phyloP scores from a whole-genome alignment of 2,888 invertebrate species.

The Aleiodes leptofemur region DNA sequence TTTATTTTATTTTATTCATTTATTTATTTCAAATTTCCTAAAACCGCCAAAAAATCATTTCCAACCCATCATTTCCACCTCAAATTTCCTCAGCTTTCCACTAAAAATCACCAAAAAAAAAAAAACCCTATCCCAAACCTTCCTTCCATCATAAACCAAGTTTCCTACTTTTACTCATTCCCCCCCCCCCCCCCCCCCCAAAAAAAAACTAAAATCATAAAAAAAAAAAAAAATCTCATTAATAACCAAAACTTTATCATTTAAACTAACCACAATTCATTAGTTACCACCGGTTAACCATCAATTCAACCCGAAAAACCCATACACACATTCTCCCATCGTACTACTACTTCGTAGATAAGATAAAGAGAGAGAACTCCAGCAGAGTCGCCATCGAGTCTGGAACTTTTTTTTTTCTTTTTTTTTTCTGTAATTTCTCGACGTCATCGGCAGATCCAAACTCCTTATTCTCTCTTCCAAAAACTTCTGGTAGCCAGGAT shows the following conservation, averaged over 20 bases:
- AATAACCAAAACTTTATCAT: conserved; percentile 36
- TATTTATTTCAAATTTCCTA: too few relatives aligned
- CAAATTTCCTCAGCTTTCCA: too few relatives aligned
- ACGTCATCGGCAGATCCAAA: conserved; percentile 72
- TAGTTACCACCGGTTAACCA: conserved; percentile 31
- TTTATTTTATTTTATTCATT: too few relatives aligned
- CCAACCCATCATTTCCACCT: too few relatives aligned
- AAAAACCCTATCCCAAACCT: too few relatives aligned
- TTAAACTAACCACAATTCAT: conserved; percentile 44
- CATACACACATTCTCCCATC: background rate
- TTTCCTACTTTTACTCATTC: too few relatives aligned
- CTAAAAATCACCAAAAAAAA: too few relatives aligned
- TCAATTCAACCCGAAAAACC: conserved; percentile 25
- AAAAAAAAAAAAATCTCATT: conserved; percentile 33
- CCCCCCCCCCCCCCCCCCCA: too few relatives aligned
- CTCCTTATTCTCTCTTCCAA: conserved; percentile 54
- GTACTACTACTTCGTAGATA: background rate
- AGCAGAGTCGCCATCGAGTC: conserved; percentile 66
- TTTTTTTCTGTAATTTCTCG: conserved; percentile 74
- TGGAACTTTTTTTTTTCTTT: conserved; percentile 70
- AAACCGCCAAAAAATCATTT: too few relatives aligned
- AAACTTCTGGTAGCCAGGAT: conserved; percentile 60
- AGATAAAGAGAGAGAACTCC: background rate
- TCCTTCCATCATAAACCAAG: too few relatives aligned
- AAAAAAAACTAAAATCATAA: background rate